phyloP scores from a whole-genome alignment of 2,113 vertebrate species.

The Sceloporus tristichus region DNA sequence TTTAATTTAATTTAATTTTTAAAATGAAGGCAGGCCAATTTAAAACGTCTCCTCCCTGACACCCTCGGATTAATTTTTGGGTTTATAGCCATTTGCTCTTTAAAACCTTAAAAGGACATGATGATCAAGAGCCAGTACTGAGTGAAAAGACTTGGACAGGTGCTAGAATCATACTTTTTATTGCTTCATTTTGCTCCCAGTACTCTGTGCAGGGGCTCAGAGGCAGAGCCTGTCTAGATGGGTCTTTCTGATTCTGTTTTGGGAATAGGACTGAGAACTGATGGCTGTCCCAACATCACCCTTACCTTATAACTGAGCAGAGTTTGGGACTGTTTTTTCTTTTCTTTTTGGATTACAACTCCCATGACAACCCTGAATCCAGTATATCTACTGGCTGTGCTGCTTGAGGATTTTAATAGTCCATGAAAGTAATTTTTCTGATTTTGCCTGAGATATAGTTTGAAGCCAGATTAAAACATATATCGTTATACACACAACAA shows the following conservation, averaged over 20 bases:
- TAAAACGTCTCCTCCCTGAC: slow-evolving; percentile 34
- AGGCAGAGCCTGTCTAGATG: too few relatives aligned
- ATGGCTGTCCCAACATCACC: neutral
- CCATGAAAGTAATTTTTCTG: too few relatives aligned
- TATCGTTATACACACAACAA: too few relatives aligned
- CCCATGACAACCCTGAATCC: too few relatives aligned
- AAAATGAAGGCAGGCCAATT: slow-evolving; percentile 31
- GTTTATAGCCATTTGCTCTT: neutral
- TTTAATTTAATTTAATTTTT: slow-evolving; percentile 35
- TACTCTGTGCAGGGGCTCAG: neutral
- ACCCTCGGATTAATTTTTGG: slow-evolving; percentile 31
- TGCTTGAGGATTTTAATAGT: too few relatives aligned
- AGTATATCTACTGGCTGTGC: too few relatives aligned
- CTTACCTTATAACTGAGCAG: neutral
- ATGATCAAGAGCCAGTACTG: neutral
- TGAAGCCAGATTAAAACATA: too few relatives aligned
- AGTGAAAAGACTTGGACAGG: neutral
- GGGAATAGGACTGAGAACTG: neutral
- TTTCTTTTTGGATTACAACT: too few relatives aligned
- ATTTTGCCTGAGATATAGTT: too few relatives aligned
- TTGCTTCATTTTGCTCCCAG: neutral
- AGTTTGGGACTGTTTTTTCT: too few relatives aligned
- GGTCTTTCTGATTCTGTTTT: neutral
- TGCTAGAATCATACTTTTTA: neutral
- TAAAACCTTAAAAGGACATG: neutral